phyloP scores from a whole-genome alignment of 2,797 vertebrate genomes.

The Gastrophryne carolinensis region DNA sequence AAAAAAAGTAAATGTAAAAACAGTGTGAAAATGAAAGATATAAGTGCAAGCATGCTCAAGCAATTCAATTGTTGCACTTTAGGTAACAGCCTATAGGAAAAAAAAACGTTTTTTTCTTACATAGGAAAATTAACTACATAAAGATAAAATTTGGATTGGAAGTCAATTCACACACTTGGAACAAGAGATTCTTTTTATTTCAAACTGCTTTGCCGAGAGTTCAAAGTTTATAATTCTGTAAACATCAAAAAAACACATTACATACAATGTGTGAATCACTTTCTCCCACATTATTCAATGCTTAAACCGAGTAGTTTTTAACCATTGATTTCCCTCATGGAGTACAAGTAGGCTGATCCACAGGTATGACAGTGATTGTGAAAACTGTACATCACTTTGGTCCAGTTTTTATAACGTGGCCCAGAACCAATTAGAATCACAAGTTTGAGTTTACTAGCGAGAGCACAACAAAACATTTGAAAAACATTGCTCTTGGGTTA shows the following conservation, averaged over 20 bases:
- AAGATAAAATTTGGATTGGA: slow-evolving; percentile 32
- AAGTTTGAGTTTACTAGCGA: slow-evolving; percentile 76
- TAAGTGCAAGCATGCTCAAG: too few species aligned
- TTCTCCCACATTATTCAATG: slow-evolving; percentile 53
- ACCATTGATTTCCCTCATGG: slow-evolving; percentile 56
- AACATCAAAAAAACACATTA: slow-evolving; percentile 72
- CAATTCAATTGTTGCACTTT: too few species aligned
- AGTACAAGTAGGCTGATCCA: slow-evolving; percentile 56
- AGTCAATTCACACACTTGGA: slow-evolving; percentile 54
- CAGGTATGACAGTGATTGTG: slow-evolving; percentile 61
- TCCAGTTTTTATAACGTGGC: slow-evolving; percentile 66
- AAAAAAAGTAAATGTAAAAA: too few species aligned
- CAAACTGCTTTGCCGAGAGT: slow-evolving; percentile 68
- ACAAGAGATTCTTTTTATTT: slow-evolving; percentile 68
- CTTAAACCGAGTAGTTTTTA: slow-evolving; percentile 55
- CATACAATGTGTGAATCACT: slow-evolving; percentile 62
- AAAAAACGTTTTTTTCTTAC: too few species aligned
- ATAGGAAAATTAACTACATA: background rate
- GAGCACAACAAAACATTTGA: slow-evolving; percentile 81
- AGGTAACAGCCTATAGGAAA: too few species aligned
- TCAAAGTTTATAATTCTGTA: slow-evolving; percentile 72
- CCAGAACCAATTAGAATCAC: slow-evolving; percentile 64
- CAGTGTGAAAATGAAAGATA: too few species aligned
- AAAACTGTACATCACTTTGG: slow-evolving; percentile 70
- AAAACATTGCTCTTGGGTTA: slow-evolving; percentile 75